Evolutionary conservation across 2,888 invertebrate genomes (phyloP), one percentile per base, ranked within the genome.

Genomic region (Thysanoteuthis rhombus): DNA sequence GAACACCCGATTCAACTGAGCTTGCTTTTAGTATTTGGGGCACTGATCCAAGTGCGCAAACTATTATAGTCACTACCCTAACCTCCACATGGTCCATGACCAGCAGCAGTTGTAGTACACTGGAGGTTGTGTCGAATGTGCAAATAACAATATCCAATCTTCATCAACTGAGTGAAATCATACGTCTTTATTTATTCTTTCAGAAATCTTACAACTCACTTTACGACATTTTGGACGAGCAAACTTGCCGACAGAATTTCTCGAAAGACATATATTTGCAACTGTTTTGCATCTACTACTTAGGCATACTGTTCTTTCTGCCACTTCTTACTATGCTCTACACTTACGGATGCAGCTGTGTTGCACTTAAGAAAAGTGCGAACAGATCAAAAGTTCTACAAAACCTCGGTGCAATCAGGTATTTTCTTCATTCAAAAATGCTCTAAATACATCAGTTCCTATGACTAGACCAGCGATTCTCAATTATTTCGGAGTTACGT

Each of bases 331-430:
- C 95, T 28, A 95, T 95, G 95, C 89, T 89, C 89, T 94, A 94
- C 90, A 94, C 95, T 32, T 95, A 95, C 92, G 94, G 95, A 6
- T 40, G 94, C 39, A 95, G 95, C 75, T 94, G 94, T 75, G 93
- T 94, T 2, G 94, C 94, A 6, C 94, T 95, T 40, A 95, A 94
- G 94, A 94, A 93, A 52, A 95, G 95, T 75, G 94, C 95, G 1
- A 90, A 75, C 6, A 89, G 93, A n/a, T 93, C 94, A 6, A 92
- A 93, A 92, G 93, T 94, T 28, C 93, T 95, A 93, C 94, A 94
- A 52, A 94, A 93, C 89, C 90, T 90, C 58, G 91, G 22, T 32
- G 40, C 91, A 28, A 42, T 91, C 22, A 91, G 91, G 91, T 91
- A 91, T 40, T 90, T 90, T 36, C 39, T 19, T n/a, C 12, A 32